phyloP scores from a whole-genome alignment of 2,113 vertebrate genomes.

The Echinops telfairi region DNA sequence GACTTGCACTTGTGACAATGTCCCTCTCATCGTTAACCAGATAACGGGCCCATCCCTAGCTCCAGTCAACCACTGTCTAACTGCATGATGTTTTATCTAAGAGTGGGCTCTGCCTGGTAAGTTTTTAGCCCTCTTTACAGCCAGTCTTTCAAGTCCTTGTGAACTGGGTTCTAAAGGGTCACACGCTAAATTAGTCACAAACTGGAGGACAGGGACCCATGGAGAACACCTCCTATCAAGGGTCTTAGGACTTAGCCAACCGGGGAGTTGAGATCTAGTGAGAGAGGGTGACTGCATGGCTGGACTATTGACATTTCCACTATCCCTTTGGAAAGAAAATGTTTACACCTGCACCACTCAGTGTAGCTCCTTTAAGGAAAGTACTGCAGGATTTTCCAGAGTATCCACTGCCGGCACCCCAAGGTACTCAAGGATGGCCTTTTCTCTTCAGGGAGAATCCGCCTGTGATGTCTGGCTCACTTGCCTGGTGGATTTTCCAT shows the following conservation, averaged over 20 bases:
- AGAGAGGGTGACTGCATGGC: rapidly evolving
- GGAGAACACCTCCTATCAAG: background rate
- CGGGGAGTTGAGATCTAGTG: too few relatives aligned
- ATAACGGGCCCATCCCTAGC: background rate
- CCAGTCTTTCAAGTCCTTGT: background rate
- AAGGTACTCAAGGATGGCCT: background rate
- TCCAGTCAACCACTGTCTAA: background rate
- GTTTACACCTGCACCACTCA: rapidly evolving
- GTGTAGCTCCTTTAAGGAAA: constrained; percentile 1
- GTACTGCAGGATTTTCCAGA: background rate
- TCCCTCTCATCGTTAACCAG: too few relatives aligned
- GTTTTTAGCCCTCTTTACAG: background rate
- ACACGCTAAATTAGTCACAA: background rate
- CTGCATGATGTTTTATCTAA: too few relatives aligned
- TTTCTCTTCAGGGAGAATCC: background rate
- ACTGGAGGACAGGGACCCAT: background rate
- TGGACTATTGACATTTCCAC: background rate
- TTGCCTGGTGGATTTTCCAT: rapidly evolving
- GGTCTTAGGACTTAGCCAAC: background rate
- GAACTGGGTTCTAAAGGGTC: constrained; percentile 10
- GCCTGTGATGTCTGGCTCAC: background rate
- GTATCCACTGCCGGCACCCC: background rate
- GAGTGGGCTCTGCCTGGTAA: too few relatives aligned
- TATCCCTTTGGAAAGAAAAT: background rate
- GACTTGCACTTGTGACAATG: too few relatives aligned